A percentile compares a stretch with the other conserved stretches of the same genome.
phyloP scores from a whole-genome alignment of 53 echinoderm and acorn worm genomes.

The Actinopyga echinites region DNA sequence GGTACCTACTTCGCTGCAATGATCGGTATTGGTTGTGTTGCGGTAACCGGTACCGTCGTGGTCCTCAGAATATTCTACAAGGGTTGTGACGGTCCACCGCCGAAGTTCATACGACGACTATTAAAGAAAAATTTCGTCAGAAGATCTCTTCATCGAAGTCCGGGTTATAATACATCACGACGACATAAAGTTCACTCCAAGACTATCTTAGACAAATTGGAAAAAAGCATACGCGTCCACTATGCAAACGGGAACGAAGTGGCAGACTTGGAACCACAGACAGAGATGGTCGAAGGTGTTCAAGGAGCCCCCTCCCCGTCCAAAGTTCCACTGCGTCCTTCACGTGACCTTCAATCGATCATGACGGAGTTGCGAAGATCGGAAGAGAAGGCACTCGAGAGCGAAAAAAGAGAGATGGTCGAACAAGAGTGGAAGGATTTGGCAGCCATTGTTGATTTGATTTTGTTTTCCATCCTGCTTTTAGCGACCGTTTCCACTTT shows the following conservation, averaged over 20 bases:
- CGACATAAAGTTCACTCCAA: slow-evolving; percentile 24
- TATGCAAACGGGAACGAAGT: background rate
- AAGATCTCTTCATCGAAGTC: slow-evolving; percentile 2
- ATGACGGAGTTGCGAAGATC: slow-evolving; percentile 12
- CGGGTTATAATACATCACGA: slow-evolving; percentile 9
- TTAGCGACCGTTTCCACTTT: background rate
- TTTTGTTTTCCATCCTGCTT: slow-evolving; percentile 11
- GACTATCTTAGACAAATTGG: background rate
- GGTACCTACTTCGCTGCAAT: slow-evolving; percentile 39
- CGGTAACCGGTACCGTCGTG: slow-evolving; percentile 34
- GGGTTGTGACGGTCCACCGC: slow-evolving; percentile 19
- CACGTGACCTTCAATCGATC: slow-evolving; percentile 13
- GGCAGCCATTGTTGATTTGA: slow-evolving; percentile 11
- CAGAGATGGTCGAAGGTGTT: background rate
- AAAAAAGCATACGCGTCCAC: background rate
- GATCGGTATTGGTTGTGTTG: slow-evolving; percentile 30
- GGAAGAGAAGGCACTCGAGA: slow-evolving; percentile 18
- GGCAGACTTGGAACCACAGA: background rate
- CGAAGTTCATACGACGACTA: background rate
- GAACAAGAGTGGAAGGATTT: slow-evolving; percentile 46
- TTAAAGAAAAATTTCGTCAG: slow-evolving; percentile 3
- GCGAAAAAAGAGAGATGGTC: slow-evolving; percentile 11
- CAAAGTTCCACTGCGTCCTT: background rate
- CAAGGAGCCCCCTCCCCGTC: background rate
- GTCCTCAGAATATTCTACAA: slow-evolving; percentile 39